phyloP scores from a whole-genome alignment of 2,888 invertebrate genomes.

The Epistrophe grossulariae region DNA sequence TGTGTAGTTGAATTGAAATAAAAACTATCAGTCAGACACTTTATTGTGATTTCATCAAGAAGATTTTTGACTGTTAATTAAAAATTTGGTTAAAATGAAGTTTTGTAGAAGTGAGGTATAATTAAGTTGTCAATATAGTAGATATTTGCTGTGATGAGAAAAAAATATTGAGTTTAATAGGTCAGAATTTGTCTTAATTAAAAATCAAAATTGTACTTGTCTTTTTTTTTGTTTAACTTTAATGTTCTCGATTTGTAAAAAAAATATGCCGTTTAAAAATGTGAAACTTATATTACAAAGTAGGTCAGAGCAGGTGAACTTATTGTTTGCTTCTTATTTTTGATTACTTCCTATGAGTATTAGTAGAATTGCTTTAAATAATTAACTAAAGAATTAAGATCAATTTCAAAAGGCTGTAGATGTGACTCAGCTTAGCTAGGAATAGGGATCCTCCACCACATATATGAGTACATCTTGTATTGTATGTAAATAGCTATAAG shows the following conservation, averaged over 20 bases:
- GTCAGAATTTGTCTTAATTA: slow-evolving; percentile 10
- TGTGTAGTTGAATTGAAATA: not conserved
- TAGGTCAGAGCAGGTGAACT: not conserved
- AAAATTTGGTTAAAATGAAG: not conserved
- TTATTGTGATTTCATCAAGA: slow-evolving; percentile 11
- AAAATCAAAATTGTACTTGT: not conserved
- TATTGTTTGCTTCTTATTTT: too few species aligned
- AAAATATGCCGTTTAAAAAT: not conserved
- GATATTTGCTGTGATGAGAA: not conserved
- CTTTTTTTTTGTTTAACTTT: not conserved
- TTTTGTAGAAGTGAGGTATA: not conserved
- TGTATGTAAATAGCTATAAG: too few species aligned
- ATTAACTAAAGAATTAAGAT: too few species aligned
- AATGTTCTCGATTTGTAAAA: not conserved
- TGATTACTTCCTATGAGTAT: too few species aligned
- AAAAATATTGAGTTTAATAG: not conserved
- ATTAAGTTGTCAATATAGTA: not conserved
- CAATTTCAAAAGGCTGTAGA: too few species aligned
- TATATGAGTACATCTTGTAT: too few species aligned
- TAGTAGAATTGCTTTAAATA: too few species aligned
- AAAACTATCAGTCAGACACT: not conserved
- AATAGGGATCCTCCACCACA: too few species aligned
- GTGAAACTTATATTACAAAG: not conserved
- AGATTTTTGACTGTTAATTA: slow-evolving; percentile 7
- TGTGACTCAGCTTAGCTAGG: too few species aligned